Base-by-base conservation (phyloP, 2,888 invertebrate genomes). In the Syritta pipiens region DNA sequence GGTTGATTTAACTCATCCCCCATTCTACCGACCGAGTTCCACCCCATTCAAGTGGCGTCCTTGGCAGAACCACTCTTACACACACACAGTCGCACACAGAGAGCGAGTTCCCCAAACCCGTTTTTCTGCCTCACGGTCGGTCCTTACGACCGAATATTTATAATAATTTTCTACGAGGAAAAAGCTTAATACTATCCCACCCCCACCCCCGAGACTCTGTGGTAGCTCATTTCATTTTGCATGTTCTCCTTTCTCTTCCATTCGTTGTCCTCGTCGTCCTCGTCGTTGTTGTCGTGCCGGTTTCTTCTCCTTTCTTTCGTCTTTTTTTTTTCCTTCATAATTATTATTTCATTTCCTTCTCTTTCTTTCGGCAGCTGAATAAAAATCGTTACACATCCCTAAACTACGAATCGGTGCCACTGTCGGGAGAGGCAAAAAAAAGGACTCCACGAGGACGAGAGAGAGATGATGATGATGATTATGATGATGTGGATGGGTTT, bases 301-400 rank as follows among this genome's bases (percentile, higher is more conserved):
- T 44, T 46, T 62, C 19, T 30, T 46, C 26, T n/a, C n/a, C n/a
- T n/a, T 26, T 51, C 30, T 20, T 65, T 59, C 42, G 44, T 49
- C 60, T 57, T 12, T 55, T 32, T 55, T 30, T 46, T 63, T 55
- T 44, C 55, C 28, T 65, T 72, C 74, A 74, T 79, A 79, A 79
- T 79, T 65, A 79, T 79, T 74, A 79, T 79, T 79, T 79, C 74
- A 79, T 79, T 79, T 79, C 67, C 74, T 74, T 57, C 49, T 62
- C 62, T 57, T 26, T 68, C n/a, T n/a, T n/a, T n/a, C n/a, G n/a
- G n/a, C n/a, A 44, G 48, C 53, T 48, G 24, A 17, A 74, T 57
- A 60, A 67, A 74, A 67, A 62, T 46, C 40, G 67, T 60, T 60
- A 65, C 53, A 77, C 60, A 72, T 59, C 59, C 46, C 63, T 55